These are phyloP conservation scores for Blastobasis lacticolella DNA, from an alignment of 2,888 invertebrate species.

Conservation along the genomic window DNA sequence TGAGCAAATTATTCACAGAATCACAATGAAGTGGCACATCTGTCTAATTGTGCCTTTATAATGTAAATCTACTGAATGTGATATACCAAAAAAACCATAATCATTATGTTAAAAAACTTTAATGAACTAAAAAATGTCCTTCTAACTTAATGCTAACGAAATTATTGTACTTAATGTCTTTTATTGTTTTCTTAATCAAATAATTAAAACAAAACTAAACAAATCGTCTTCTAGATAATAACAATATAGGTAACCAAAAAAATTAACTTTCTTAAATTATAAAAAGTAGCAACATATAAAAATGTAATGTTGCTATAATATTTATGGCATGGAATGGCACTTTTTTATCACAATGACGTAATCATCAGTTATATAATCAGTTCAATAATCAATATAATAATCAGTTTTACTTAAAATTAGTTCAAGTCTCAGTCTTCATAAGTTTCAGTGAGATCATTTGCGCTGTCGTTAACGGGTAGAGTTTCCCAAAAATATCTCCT, in stretches of 20 bases:
- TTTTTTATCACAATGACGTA: neutral
- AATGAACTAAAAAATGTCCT: neutral
- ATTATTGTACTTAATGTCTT: neutral
- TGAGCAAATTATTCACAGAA: too few relatives aligned
- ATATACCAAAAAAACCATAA: neutral
- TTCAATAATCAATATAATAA: neutral
- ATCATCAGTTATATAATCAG: neutral
- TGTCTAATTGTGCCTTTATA: neutral
- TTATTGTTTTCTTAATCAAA: neutral
- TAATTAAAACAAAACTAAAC: neutral
- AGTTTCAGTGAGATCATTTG: constrained; percentile 2
- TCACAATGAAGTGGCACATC: neutral
- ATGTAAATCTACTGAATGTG: neutral
- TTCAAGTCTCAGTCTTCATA: neutral
- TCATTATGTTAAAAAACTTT: neutral
- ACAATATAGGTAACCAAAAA: neutral
- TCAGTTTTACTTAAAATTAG: neutral
- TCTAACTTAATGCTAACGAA: neutral
- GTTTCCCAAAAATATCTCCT: constrained; percentile 3
- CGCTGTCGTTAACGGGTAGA: constrained; percentile 1
- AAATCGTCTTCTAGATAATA: neutral
- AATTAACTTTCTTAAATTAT: neutral
- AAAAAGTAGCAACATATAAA: neutral
- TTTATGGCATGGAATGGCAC: neutral
- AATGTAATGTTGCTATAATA: neutral